Evolutionary conservation across 2,888 invertebrate species (phyloP).

Genomic region (Trachelus troglodyta): DNA sequence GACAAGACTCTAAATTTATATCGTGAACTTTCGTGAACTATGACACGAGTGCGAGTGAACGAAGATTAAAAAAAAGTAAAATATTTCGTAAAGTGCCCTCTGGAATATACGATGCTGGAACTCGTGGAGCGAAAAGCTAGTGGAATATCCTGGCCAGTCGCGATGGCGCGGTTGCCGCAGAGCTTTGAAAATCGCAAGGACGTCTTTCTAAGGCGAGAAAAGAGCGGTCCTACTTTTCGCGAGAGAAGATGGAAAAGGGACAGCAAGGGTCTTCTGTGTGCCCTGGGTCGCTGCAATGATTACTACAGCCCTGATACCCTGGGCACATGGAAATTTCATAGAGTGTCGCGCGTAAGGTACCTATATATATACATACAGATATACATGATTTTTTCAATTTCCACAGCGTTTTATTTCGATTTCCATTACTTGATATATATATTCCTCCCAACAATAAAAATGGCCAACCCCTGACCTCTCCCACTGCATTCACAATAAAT

Average conservation of each 20-base stretch:
- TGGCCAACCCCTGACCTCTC: no score
- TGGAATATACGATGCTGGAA: constrained; percentile 45
- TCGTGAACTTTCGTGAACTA: no score
- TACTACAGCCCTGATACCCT: constrained; percentile 54
- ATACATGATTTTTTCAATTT: no score
- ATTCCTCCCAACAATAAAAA: no score
- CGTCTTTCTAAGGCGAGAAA: constrained; percentile 33
- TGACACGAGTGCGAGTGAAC: no score
- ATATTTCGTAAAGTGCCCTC: no score
- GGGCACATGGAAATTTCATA: constrained; percentile 61
- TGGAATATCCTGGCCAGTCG: constrained; percentile 53
- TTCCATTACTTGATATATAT: no score
- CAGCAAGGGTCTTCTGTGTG: constrained; percentile 53
- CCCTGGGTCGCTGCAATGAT: constrained; percentile 55
- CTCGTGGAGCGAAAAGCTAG: constrained; percentile 52
- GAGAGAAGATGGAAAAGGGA: constrained; percentile 47
- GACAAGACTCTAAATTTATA: no score
- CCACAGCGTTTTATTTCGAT: no score
- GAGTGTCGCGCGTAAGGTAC: constrained; percentile 53
- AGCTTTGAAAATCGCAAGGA: constrained; percentile 12
- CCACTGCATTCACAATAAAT: no score
- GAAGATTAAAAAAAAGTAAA: no score
- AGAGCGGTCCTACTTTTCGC: constrained; percentile 11
- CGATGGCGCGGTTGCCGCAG: neutral
- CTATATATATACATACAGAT: no score